These are phyloP conservation scores for Sinotaia quadrata DNA, from an alignment of 2,888 invertebrate genomes.

Conservation along the genomic window DNA sequence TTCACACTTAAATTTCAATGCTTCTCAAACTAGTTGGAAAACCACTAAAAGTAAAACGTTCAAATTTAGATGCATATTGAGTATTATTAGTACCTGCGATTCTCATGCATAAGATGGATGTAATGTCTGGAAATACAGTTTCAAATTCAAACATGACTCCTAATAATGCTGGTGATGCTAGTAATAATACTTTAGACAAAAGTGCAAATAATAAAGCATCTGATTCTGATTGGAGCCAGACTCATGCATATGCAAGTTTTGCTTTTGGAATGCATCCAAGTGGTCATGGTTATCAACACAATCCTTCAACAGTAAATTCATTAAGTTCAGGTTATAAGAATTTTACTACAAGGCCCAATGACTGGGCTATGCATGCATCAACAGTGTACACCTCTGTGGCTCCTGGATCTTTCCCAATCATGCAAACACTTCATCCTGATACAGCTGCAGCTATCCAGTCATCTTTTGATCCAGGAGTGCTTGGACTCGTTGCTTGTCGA, in stretches of 20 bases:
- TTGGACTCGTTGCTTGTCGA: slow-evolving; percentile 22
- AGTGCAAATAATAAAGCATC: slow-evolving; percentile 13
- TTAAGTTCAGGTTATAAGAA: slow-evolving; percentile 18
- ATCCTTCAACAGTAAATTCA: neutral
- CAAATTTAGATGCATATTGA: no score
- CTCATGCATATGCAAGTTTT: slow-evolving; percentile 22
- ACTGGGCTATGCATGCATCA: slow-evolving; percentile 28
- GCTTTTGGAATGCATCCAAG: slow-evolving; percentile 18
- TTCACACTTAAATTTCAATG: no score
- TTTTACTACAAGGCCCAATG: slow-evolving; percentile 24
- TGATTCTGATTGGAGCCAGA: slow-evolving; percentile 27
- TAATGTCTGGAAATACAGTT: slow-evolving; percentile 17
- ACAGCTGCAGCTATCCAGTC: slow-evolving; percentile 28
- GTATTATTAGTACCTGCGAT: no score
- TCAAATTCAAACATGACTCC: slow-evolving; percentile 13
- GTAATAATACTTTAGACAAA: slow-evolving; percentile 19
- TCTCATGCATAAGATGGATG: slow-evolving; percentile 27
- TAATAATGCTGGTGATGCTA: slow-evolving; percentile 18
- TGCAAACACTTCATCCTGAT: slow-evolving; percentile 26
- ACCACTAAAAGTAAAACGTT: no score
- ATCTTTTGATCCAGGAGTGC: slow-evolving; percentile 25
- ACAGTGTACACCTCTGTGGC: slow-evolving; percentile 23
- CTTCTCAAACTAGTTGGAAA: no score
- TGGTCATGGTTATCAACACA: slow-evolving; percentile 24
- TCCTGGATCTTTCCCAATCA: slow-evolving; percentile 23